These are phyloP conservation scores for Holothuria leucospilota DNA, from an alignment of 53 echinoderm and acorn worm species.

Conservation along the genomic window DNA sequence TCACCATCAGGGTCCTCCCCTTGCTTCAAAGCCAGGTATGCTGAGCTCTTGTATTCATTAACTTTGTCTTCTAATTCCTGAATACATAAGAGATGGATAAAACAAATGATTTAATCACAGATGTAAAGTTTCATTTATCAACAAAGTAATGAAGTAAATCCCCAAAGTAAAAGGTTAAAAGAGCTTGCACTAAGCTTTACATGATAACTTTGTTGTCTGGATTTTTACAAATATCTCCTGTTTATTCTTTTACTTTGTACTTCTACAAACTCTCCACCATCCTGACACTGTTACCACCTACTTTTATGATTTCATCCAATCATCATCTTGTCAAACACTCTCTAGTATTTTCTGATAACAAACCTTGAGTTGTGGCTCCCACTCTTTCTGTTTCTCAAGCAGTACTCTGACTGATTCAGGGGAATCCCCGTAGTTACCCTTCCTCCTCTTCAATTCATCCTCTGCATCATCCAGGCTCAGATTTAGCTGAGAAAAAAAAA, in stretches of 20 bases:
- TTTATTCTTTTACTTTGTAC: no score
- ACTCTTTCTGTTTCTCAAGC: slow-evolving; percentile 84
- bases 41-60: slow-evolving; percentile 85
- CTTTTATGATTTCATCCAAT: no score
- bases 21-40: slow-evolving; percentile 72
- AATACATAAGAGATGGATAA: neutral
- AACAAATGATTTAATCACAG: neutral
- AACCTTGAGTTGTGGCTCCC: slow-evolving; percentile 82
- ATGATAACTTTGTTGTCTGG: no score
- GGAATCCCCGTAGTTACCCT: slow-evolving; percentile 61
- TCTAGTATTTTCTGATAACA: neutral
- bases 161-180: no score
- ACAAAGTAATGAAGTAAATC: no score
- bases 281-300: no score
- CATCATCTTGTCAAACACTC: no score
- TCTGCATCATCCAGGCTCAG: slow-evolving; percentile 67
- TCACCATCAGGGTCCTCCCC: slow-evolving; percentile 70
- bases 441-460: slow-evolving; percentile 64
- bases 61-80: slow-evolving; percentile 82
- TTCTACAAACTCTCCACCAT: no score
- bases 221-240: no score
- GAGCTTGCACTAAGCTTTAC: no score
- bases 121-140: no score
- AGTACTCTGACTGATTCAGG: slow-evolving; percentile 72
- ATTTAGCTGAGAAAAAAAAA: slow-evolving; percentile 42